Evolutionary conservation across 2,113 vertebrate species (phyloP).

Genomic region (Cynoglossus semilaevis): DNA sequence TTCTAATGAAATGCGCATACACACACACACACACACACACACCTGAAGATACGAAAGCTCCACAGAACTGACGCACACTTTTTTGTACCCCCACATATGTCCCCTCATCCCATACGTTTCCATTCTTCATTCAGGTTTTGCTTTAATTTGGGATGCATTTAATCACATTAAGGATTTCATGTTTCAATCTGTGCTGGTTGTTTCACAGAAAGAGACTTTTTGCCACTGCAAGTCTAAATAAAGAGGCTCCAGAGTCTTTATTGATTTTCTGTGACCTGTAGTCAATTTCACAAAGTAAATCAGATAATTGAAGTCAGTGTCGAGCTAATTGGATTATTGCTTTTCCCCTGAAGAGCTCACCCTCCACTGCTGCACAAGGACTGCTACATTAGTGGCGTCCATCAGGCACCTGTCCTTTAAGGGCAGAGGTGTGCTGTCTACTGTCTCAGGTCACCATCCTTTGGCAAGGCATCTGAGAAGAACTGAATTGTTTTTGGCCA

Average conservation of each 20-base stretch:
- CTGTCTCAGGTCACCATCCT: conserved; percentile 4
- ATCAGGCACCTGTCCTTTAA: conserved; percentile 63
- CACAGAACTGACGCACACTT: too few relatives aligned
- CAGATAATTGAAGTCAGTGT: conserved; percentile 81
- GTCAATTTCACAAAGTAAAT: conserved; percentile 79
- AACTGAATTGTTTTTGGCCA: conserved; percentile 9
- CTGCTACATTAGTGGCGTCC: conserved; percentile 61
- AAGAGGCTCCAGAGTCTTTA: conserved; percentile 66
- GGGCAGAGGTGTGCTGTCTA: conserved; percentile 22
- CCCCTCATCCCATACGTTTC: neutral
- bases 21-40: too few relatives aligned
- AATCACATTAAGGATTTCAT: conserved; percentile 3
- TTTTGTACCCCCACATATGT: too few relatives aligned
- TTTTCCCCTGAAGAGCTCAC: conserved; percentile 71
- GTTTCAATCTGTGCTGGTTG: conserved; percentile 10
- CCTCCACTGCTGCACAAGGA: conserved; percentile 47
- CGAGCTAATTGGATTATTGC: conserved; percentile 82
- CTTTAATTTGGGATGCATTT: conserved; percentile 8
- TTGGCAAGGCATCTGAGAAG: neutral
- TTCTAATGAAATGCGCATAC: conserved; percentile 51
- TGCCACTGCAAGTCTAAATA: conserved; percentile 58
- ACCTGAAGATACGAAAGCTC: conserved; percentile 54
- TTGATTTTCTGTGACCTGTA: conserved; percentile 73
- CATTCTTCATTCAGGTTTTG: neutral
- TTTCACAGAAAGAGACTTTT: conserved; percentile 30